These are phyloP conservation scores for Lipotes vexillifer DNA, from an alignment of 2,113 vertebrate species.

Conservation along the genomic window DNA sequence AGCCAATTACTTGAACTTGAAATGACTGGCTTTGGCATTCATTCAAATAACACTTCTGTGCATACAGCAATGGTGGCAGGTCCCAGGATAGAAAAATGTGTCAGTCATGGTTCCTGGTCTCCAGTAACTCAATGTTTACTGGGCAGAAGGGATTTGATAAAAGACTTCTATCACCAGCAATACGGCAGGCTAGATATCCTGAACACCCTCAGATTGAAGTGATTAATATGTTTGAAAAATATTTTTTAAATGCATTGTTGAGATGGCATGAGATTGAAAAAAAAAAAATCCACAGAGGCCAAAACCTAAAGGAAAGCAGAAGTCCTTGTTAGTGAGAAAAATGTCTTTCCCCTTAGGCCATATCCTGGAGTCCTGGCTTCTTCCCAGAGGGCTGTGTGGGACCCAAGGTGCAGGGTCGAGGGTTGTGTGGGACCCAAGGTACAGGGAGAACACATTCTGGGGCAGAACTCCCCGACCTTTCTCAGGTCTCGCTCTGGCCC, in stretches of 20 bases:
- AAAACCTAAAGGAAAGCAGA: background rate
- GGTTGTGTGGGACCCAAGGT: too few relatives aligned
- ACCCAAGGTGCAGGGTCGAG: too few relatives aligned
- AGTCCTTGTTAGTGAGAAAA: background rate
- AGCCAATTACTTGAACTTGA: background rate
- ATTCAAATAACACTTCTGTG: background rate
- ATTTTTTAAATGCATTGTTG: background rate
- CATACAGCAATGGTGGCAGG: too few relatives aligned
- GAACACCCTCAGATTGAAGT: background rate
- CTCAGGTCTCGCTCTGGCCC: background rate
- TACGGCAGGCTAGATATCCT: background rate
- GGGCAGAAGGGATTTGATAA: background rate
- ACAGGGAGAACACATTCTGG: too few relatives aligned
- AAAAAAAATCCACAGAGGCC: background rate
- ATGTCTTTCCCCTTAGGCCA: background rate
- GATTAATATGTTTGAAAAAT: background rate
- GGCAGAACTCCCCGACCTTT: background rate
- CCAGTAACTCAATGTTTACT: background rate
- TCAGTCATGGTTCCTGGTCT: background rate
- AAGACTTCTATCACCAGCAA: background rate
- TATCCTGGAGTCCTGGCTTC: background rate
- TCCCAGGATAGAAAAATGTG: background rate
- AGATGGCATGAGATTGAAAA: background rate
- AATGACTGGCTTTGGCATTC: background rate
- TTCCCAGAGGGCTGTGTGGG: background rate